Evolutionary conservation across 2,888 invertebrate species (phyloP).

Genomic region (Mythimna impura): DNA sequence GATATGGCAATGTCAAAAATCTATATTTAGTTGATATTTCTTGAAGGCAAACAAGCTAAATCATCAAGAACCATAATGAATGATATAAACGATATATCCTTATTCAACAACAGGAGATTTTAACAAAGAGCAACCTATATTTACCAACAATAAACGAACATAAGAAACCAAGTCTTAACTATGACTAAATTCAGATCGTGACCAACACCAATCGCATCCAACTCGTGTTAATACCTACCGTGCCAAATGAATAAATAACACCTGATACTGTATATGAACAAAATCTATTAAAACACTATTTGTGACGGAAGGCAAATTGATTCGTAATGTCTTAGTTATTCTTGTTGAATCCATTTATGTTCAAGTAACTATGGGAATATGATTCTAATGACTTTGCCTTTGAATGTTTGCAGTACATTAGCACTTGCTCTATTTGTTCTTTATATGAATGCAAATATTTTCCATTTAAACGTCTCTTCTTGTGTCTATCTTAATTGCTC

Average conservation of each 20-base stretch:
- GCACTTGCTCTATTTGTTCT: conserved; percentile 23
- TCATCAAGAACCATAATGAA: background rate
- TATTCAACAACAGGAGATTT: conserved; percentile 5
- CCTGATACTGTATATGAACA: conserved; percentile 50
- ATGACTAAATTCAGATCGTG: conserved; percentile 47
- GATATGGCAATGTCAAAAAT: background rate
- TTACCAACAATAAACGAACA: conserved; percentile 26
- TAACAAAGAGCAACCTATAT: conserved; percentile 26
- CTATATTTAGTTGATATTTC: background rate
- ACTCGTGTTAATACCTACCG: conserved; percentile 53
- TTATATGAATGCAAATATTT: conserved; percentile 37
- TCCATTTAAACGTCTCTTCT: conserved; percentile 12
- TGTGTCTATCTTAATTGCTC: conserved; percentile 19
- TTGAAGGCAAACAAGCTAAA: background rate
- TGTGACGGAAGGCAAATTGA: conserved; percentile 49
- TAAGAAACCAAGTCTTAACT: conserved; percentile 23
- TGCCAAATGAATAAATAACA: conserved; percentile 64
- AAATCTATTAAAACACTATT: conserved; percentile 54
- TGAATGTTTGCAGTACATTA: conserved; percentile 20
- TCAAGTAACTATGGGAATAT: conserved; percentile 33
- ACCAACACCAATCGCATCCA: conserved; percentile 43
- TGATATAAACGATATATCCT: conserved; percentile 13
- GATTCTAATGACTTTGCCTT: conserved; percentile 15
- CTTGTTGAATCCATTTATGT: conserved; percentile 32
- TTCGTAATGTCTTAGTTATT: conserved; percentile 30